Evolutionary conservation across 1,140 invertebrate genomes (phyloP).

Genomic region (Euura lappo): DNA sequence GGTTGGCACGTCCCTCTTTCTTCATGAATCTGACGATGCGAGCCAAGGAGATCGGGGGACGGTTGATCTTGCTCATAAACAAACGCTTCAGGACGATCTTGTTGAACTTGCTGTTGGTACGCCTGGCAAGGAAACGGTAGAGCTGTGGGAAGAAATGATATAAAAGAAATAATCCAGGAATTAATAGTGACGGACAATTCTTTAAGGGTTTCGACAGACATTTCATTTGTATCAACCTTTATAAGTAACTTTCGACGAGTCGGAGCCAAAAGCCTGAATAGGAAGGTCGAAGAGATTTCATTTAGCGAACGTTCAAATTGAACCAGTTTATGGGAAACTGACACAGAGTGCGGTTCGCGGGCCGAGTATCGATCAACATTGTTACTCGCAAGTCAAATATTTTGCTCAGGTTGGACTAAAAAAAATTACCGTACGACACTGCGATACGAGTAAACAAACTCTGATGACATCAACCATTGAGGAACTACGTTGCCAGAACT

Average conservation of each 20-base stretch:
- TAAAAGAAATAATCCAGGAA: conserved; percentile 18
- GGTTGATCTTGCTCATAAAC: conserved; percentile 96
- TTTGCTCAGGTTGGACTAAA: too few relatives aligned
- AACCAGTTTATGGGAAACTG: conserved; percentile 37
- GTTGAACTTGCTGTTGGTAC: conserved; percentile 96
- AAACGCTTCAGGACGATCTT: conserved; percentile 92
- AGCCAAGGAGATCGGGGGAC: conserved; percentile 91
- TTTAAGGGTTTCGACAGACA: not conserved
- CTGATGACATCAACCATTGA: too few relatives aligned
- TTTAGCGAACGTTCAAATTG: conserved; percentile 56
- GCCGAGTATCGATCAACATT: too few relatives aligned
- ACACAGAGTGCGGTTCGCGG: conserved; percentile 54
- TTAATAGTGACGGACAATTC: not conserved
- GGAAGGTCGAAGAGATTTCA: conserved; percentile 37
- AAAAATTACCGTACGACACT: too few relatives aligned
- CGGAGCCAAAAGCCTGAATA: conserved; percentile 39
- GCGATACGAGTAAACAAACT: too few relatives aligned
- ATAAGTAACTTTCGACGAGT: conserved; percentile 38
- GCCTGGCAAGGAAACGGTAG: conserved; percentile 94
- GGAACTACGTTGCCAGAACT: too few relatives aligned
- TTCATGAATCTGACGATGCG: conserved; percentile 86
- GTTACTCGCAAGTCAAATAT: too few relatives aligned
- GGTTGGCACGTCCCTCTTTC: conserved; percentile 82
- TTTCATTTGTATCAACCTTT: conserved; percentile 37
- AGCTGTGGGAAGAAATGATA: conserved; percentile 72